Base-by-base conservation (phyloP, 2,888 invertebrate genomes). In the Hemistola chrysoprasaria region DNA sequence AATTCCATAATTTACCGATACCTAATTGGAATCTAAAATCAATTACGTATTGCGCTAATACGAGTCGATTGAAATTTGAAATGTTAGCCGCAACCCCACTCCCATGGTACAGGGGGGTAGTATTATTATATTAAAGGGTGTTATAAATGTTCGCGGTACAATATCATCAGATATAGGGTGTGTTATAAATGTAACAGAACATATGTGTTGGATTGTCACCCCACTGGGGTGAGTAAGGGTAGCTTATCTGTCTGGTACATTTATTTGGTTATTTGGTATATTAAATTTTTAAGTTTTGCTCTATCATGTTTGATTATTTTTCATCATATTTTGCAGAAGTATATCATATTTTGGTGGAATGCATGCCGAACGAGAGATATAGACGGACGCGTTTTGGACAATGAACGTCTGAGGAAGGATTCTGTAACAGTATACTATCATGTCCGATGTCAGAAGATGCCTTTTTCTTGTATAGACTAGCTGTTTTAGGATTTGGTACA, bases 181-280 rank as follows among this genome's bases (percentile, higher is more conserved):
- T 23, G 35, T 40, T 40, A 28, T 29, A 52, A 56, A 50, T 56
- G 37, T 58, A 56, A 61, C 39, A 22, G 38, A 42, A 47, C 41
- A 46, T 50, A 47, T 47, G 47, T 43, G 41, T 40, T 30, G 45
- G 29, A 56, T 64, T 59, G 62, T 53, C 65, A 65, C 65, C 60
- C 58, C 47, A 56, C 31, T 33, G 25, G 50, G 54, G 26, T 50
- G 54, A 53, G 56, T 39, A 47, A 40, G 24, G 38, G 41, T 24
- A 25, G 40, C 36, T 40, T 31, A 39, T 38, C 35, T 40, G 37
- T 31, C 26, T 8, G 21, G 9, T 22, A 16, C 16, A 9, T 32
- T 6, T 32, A 27, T 46, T 34, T 11, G 29, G 16, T 16, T 16
- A 4, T 16, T 16, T 21, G 28, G 43, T 41, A 38, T 41, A 34